Base-by-base conservation (phyloP, 2,888 invertebrate species). In the Nipponacmea schrenckii region DNA sequence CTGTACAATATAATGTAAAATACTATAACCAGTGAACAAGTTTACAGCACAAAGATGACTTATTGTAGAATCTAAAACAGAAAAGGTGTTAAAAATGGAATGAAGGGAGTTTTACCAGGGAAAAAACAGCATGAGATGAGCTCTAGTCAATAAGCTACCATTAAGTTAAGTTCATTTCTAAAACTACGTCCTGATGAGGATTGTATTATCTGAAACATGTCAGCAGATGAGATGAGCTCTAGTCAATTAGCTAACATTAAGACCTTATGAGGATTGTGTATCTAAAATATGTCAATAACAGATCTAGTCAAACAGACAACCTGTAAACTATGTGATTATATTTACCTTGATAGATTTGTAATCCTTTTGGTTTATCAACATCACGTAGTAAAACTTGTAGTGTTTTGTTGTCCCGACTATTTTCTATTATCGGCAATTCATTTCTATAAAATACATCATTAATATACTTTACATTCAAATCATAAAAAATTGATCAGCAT, bases 41-140 rank as follows among this genome's bases (percentile, higher is more conserved):
- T 83, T 85, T n/a, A 83, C 80, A n/a, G 85, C 85, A 79, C 84
- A 85, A 7, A 86, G 79, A 73, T 87, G 86, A 70, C 83, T 85
- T 24, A 85, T 79, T n/a, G 79, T 46, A 12, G 81, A 81, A 77
- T 84, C 87, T 86, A 75, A 2, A 71, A 10, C 50, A n/a, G 48
- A 44, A 45, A n/a, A n/a, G n/a, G n/a, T n/a, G n/a, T n/a, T 4
- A 70, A 17, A 17, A 46, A n/a, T 14, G 3, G 24, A 24, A 46
- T 15, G 4, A 1, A 67, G 8, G 12, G 20, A 26, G 31, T 8
- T 24, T 45, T 50, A 20, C n/a, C 10, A 12, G n/a, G 10, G 45
- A 14, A 5, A 20, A 20, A 26, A 10, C 14, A 17, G n/a, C 24
- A 12, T 26, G 20, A 20, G 17, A 56, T 46, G 15, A 26, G 27